Conservation (phyloP, 2,888 invertebrate species). For the Spatulosminthurus flaviceps region DNA sequence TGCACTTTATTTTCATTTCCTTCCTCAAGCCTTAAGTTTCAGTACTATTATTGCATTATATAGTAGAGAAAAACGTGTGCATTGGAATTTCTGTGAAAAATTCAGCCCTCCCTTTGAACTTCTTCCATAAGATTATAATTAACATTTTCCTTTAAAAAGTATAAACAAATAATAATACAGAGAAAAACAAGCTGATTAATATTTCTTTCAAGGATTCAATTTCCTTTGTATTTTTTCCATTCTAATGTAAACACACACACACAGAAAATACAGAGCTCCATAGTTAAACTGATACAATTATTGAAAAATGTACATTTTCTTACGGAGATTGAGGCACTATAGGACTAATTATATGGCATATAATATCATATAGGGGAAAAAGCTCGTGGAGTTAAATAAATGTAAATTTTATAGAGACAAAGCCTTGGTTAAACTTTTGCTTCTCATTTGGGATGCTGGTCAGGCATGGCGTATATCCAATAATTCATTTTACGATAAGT, state of each 20-base stretch:
- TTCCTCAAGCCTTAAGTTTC: no score
- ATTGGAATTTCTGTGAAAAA: not conserved
- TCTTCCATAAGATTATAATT: not conserved
- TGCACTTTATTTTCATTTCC: slow-evolving; percentile 13
- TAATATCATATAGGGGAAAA: not conserved
- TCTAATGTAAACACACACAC: no score
- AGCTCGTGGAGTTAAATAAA: no score
- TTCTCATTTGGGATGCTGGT: slow-evolving; percentile 27
- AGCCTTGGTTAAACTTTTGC: not conserved
- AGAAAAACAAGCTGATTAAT: slow-evolving; percentile 2
- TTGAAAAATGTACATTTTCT: not conserved
- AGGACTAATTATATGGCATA: not conserved
- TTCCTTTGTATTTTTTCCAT: not conserved
- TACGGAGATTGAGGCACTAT: no score
- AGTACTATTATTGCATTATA: no score
- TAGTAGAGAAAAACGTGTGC: no score
- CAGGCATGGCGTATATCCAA: slow-evolving; percentile 12
- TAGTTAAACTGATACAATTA: slow-evolving; percentile 1
- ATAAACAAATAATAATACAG: not conserved
- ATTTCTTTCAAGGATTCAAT: slow-evolving; percentile 7
- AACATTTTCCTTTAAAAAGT: not conserved
- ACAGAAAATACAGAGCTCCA: no score
- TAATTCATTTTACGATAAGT: slow-evolving; percentile 26
- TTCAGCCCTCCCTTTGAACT: not conserved
- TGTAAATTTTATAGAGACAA: not conserved